Percentiles rank a stretch among this genome's conserved stretches.
phyloP scores from a whole-genome alignment of 2,797 vertebrate genomes.

The Molossus alvarezi region DNA sequence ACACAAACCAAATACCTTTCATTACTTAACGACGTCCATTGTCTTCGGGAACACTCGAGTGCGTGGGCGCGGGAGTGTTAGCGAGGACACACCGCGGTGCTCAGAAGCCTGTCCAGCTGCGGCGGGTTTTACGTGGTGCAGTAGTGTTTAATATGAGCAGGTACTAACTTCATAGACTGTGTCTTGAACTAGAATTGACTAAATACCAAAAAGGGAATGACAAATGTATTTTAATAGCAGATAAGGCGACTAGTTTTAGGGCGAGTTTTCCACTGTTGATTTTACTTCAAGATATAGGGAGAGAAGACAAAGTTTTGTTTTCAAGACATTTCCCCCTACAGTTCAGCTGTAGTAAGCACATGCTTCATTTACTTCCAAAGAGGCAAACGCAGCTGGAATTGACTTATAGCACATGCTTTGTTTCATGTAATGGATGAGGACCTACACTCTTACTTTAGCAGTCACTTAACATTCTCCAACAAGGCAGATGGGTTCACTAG shows the following conservation, averaged over 20 bases:
- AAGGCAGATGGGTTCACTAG: constrained; percentile 64
- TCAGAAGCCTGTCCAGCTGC: not conserved
- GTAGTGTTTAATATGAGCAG: constrained; percentile 27
- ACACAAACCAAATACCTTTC: constrained; percentile 81
- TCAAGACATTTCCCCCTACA: constrained; percentile 18
- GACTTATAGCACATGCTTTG: constrained; percentile 37
- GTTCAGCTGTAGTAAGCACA: constrained; percentile 27
- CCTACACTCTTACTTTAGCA: not conserved
- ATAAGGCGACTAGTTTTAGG: constrained; percentile 65
- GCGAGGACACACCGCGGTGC: not conserved
- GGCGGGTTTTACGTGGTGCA: not conserved
- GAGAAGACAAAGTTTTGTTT: constrained; percentile 63
- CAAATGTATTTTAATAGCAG: constrained; percentile 77
- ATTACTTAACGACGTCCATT: not conserved
- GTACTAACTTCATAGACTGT: not conserved
- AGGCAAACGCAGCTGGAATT: constrained; percentile 67
- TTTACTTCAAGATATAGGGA: constrained; percentile 68
- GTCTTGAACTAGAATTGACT: not conserved
- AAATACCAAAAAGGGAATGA: constrained; percentile 73
- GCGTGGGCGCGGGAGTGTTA: constrained; percentile 9
- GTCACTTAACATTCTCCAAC: constrained; percentile 55
- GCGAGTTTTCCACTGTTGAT: constrained; percentile 59
- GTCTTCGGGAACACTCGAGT: constrained; percentile 61
- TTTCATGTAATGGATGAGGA: not conserved
- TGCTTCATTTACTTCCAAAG: constrained; percentile 75